Percentiles rank a stretch among this genome's conserved stretches.
Conservation (phyloP, 2,797 vertebrate genomes). For the Podarcis lilfordi region DNA sequence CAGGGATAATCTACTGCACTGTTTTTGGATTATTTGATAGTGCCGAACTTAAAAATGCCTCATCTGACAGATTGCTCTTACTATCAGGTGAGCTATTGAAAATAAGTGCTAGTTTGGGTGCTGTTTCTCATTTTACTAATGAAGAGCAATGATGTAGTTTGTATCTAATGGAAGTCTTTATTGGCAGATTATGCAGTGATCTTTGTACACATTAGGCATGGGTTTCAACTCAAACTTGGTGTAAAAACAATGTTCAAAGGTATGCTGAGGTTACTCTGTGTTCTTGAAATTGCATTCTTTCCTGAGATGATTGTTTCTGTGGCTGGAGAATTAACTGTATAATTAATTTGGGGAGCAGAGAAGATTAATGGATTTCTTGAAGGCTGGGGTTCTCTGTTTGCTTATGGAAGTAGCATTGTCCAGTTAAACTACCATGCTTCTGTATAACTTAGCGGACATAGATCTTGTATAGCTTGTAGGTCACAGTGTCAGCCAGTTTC, state of each 20-base stretch:
- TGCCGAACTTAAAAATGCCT: constrained; percentile 78
- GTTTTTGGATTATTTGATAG: constrained; percentile 24
- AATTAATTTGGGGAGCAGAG: not conserved
- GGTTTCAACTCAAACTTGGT: constrained; percentile 9
- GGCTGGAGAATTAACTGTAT: not conserved
- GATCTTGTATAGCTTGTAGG: not conserved
- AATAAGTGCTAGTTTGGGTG: constrained; percentile 69
- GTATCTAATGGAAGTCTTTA: not conserved
- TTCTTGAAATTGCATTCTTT: not conserved
- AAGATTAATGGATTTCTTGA: not conserved
- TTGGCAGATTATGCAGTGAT: not conserved
- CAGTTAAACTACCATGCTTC: not conserved
- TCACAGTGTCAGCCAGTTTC: not conserved
- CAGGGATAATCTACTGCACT: constrained; percentile 58
- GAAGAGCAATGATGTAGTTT: not conserved
- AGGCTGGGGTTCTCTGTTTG: not conserved
- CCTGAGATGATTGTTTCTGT: not conserved
- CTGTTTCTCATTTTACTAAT: not conserved
- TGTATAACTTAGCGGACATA: not conserved
- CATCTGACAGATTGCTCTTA: constrained; percentile 85
- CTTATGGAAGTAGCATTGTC: not conserved
- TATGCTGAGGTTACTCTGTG: not conserved
- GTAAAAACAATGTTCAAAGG: not conserved
- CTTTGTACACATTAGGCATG: not conserved
- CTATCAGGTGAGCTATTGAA: constrained; percentile 82